Conservation (phyloP, 2,888 invertebrate genomes). For the Mythimna loreyi region DNA sequence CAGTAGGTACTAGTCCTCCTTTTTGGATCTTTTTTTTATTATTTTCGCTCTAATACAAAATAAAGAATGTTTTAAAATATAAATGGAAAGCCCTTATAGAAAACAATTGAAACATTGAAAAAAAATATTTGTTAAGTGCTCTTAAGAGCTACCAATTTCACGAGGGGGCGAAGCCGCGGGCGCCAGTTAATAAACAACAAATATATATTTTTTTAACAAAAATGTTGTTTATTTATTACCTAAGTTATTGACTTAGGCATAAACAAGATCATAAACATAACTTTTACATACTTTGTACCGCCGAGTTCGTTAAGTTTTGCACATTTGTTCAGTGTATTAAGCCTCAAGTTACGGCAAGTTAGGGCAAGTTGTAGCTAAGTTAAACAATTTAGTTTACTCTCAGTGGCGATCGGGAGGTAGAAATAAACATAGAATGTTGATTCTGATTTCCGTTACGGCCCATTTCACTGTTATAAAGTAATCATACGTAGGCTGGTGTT, state of each 20-base stretch:
- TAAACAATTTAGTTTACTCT: slow-evolving; percentile 59
- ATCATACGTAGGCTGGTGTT: slow-evolving; percentile 2
- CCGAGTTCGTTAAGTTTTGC: slow-evolving; percentile 65
- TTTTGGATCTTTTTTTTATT: too few relatives aligned
- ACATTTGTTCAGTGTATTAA: slow-evolving; percentile 69
- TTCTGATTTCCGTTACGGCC: slow-evolving; percentile 31
- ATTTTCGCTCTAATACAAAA: too few relatives aligned
- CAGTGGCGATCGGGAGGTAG: slow-evolving; percentile 52
- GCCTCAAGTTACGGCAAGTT: slow-evolving; percentile 63
- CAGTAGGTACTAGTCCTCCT: too few relatives aligned
- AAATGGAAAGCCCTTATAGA: too few relatives aligned
- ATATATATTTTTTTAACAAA: not conserved
- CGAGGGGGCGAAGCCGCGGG: too few relatives aligned
- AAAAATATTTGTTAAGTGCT: too few relatives aligned
- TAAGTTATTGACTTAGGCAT: slow-evolving; percentile 3
- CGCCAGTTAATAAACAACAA: too few relatives aligned
- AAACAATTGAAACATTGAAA: too few relatives aligned
- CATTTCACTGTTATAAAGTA: slow-evolving; percentile 26
- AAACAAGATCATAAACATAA: slow-evolving; percentile 44
- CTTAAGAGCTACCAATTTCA: too few relatives aligned
- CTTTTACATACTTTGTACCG: slow-evolving; percentile 52
- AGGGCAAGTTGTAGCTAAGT: slow-evolving; percentile 52
- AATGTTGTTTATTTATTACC: slow-evolving; percentile 21
- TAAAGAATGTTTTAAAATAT: too few relatives aligned
- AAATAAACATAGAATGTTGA: slow-evolving; percentile 52